Base-by-base conservation (phyloP, 2,888 invertebrate genomes). In the Empis stercorea region DNA sequence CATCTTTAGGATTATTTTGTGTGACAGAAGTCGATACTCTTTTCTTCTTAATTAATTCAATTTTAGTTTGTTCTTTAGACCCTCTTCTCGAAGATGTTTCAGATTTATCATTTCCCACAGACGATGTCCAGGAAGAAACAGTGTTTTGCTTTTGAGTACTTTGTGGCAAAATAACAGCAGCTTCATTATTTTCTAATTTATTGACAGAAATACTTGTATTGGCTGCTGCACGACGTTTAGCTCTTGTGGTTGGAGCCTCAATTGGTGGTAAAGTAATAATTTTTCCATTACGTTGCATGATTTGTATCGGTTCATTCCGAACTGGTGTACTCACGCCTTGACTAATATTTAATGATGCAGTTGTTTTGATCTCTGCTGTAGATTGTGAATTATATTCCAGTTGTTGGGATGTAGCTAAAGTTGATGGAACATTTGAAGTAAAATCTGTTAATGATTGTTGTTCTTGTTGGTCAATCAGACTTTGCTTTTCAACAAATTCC, bases 221-320 rank as follows among this genome's bases (percentile, higher is more conserved):
- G 10, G 46, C 41, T 11, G 39, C 42, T 49, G 71, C 78, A 52
- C 78, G 75, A 13, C 78, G 71, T 60, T 84, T 81, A 16, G 86
- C 83, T 38, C 87, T 73, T 0, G 87, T 87, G 2, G 87, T 82
- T 10, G 87, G 87, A 17, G 87, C 81, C 66, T 87, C 87, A 46
- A 87, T 85, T 0, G 87, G 87, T 13, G 87, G 87, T 51, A 87
- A 68, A 0, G 82, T 83, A 45, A 87, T 82, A 36, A 87, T 76
- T 30, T 85, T 74, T 1, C 86, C 86, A 61, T 85, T 84, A 16
- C 79, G 75, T 16, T 85, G 71, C 10, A 86, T 74, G 52, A 86
- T 81, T 66, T 86, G 84, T 49, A 83, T 81, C 0, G 79, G 78
- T 55, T 80, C 64, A 13, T 60, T 56, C 1, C 62, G 61, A 10